Percentiles rank a stretch among this genome's conserved stretches.
Conservation (phyloP, 2,113 vertebrate species). For the Turnix velox region DNA sequence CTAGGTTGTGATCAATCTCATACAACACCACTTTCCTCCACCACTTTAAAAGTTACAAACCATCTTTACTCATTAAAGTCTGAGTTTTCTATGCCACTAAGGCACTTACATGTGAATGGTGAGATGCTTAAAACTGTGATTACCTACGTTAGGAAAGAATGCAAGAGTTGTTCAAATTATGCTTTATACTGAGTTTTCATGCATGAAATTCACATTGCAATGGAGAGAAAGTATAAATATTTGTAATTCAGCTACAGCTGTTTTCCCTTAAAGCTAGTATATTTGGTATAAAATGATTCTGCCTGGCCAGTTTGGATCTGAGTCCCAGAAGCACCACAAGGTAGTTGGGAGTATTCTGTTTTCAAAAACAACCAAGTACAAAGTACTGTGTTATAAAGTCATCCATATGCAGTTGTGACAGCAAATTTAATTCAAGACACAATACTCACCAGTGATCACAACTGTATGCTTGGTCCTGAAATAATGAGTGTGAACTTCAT, state of each 20-base stretch:
- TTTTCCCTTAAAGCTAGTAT: not conserved
- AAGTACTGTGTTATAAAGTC: not conserved
- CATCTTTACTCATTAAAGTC: not conserved
- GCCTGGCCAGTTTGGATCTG: not conserved
- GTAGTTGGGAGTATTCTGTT: not conserved
- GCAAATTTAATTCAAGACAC: not conserved
- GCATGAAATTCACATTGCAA: slow-evolving; percentile 41
- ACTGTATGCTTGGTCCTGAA: not conserved
- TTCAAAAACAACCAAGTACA: not conserved
- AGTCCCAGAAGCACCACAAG: not conserved
- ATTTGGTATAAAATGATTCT: not conserved
- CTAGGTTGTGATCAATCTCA: not conserved
- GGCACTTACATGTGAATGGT: not conserved
- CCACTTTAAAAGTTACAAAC: not conserved
- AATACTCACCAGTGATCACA: not conserved
- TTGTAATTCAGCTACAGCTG: slow-evolving; percentile 12
- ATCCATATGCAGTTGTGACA: not conserved
- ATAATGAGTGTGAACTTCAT: not conserved
- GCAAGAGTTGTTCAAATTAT: slow-evolving; percentile 14
- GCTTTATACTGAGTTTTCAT: slow-evolving; percentile 25
- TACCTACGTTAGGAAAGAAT: slow-evolving; percentile 57
- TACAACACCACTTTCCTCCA: not conserved
- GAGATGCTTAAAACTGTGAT: slow-evolving; percentile 12
- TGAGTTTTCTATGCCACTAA: not conserved
- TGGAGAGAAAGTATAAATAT: slow-evolving; percentile 51